Percentiles rank a stretch among this genome's conserved stretches.
phyloP scores from a whole-genome alignment of 2,888 invertebrate species.

The Luffia ferchaultella region DNA sequence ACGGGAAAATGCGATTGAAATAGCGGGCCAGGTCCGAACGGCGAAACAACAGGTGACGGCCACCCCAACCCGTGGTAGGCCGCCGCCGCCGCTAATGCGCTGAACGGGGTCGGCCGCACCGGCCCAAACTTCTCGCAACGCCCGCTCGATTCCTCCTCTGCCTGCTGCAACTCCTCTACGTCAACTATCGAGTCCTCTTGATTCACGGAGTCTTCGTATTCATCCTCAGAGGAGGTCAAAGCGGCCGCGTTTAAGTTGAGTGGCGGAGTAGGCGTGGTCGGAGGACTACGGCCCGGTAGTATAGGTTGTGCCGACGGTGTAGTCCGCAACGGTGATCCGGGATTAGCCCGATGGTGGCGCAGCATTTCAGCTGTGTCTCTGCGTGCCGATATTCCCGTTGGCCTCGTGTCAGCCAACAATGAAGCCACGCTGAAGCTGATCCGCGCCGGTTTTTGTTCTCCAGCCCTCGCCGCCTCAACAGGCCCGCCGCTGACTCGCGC shows the following conservation, averaged over 20 bases:
- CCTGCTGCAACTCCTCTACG: slow-evolving; percentile 78
- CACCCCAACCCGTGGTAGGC: slow-evolving; percentile 72
- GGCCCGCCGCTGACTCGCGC: slow-evolving; percentile 72
- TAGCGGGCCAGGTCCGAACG: slow-evolving; percentile 63
- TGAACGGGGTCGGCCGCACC: slow-evolving; percentile 81
- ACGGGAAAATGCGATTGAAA: slow-evolving; percentile 72
- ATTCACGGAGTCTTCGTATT: slow-evolving; percentile 75
- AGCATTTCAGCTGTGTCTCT: slow-evolving; percentile 55
- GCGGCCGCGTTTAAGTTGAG: slow-evolving; percentile 55
- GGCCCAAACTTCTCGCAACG: slow-evolving; percentile 62
- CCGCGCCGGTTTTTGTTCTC: slow-evolving; percentile 69
- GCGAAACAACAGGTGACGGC: slow-evolving; percentile 63
- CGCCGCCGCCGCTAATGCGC: slow-evolving; percentile 75
- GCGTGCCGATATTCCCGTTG: slow-evolving; percentile 41
- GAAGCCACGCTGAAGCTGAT: slow-evolving; percentile 91
- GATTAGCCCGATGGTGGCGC: slow-evolving; percentile 58
- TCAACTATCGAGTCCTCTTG: slow-evolving; percentile 77
- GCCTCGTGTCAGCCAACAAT: slow-evolving; percentile 83
- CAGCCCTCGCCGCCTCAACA: slow-evolving; percentile 65
- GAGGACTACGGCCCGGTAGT: slow-evolving; percentile 49
- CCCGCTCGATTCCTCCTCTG: slow-evolving; percentile 50
- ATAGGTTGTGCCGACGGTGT: slow-evolving; percentile 55
- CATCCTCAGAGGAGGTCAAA: slow-evolving; percentile 66
- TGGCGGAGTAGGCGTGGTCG: slow-evolving; percentile 51
- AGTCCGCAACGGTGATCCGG: slow-evolving; percentile 53